A percentile compares a stretch with the other conserved stretches of the same genome.
Conservation (phyloP, 2,113 vertebrate genomes). For the Hemiscyllium ocellatum region DNA sequence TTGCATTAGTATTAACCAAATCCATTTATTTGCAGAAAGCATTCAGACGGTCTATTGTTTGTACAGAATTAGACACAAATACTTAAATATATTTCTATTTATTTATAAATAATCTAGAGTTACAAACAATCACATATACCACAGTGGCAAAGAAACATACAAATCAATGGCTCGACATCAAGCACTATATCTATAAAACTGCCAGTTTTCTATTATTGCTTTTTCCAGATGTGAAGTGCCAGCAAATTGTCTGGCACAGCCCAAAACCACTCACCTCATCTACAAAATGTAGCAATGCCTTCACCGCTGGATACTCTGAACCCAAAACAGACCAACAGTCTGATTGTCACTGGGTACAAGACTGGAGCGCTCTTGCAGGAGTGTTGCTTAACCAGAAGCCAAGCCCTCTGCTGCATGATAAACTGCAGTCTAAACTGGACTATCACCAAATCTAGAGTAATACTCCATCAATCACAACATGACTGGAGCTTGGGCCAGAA, state of each 20-base stretch:
- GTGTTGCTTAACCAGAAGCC: not conserved
- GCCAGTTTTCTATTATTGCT: not conserved
- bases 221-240: not conserved
- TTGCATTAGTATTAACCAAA: not conserved
- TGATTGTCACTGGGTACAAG: too few relatives aligned
- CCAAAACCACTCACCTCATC: not conserved
- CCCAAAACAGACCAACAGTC: too few relatives aligned
- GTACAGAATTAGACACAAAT: not conserved
- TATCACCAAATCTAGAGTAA: too few relatives aligned
- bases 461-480: too few relatives aligned
- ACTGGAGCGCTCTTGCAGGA: not conserved
- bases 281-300: not conserved
- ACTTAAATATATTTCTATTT: not conserved
- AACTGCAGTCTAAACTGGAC: not conserved
- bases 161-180: not conserved
- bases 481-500: not conserved
- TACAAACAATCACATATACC: not conserved
- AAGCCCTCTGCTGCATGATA: not conserved
- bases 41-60: not conserved
- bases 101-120: slow-evolving; percentile 15
- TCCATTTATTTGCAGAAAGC: not conserved
- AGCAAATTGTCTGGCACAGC: not conserved
- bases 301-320: not conserved
- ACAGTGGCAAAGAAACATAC: too few relatives aligned
- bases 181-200: not conserved